Evolutionary conservation across 2,888 invertebrate species (phyloP).

Genomic region (Elmis aenea): DNA sequence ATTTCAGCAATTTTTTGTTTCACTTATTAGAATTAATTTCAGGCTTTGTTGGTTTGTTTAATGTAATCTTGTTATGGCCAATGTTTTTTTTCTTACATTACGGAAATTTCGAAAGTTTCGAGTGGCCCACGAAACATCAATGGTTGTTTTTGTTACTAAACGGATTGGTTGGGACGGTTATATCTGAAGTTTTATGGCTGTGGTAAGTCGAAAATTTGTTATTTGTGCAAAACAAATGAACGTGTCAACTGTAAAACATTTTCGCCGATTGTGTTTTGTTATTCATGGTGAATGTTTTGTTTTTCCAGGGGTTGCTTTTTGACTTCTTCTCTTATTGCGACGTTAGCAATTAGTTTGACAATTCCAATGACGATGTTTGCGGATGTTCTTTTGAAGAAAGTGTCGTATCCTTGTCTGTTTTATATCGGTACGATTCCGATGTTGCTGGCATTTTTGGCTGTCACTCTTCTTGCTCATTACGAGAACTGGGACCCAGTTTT

Average conservation of each 20-base stretch:
- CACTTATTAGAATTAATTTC: constrained; percentile 23
- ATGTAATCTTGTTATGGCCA: constrained; percentile 83
- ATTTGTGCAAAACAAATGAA: constrained; percentile 1
- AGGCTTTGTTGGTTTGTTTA: constrained; percentile 94
- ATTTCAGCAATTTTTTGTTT: constrained; percentile 1
- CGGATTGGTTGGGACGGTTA: constrained; percentile 84
- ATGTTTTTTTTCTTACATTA: constrained; percentile 83
- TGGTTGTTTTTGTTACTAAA: constrained; percentile 77
- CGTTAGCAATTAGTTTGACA: constrained; percentile 77
- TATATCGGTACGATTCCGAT: constrained; percentile 76
- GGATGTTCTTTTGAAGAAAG: constrained; percentile 68
- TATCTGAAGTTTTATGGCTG: constrained; percentile 89
- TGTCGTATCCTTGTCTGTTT: constrained; percentile 64
- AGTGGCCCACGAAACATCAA: constrained; percentile 77
- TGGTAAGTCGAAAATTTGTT: constrained; percentile 56
- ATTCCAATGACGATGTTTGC: constrained; percentile 87
- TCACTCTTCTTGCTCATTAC: constrained; percentile 66
- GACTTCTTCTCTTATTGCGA: constrained; percentile 86
- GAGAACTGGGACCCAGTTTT: constrained; percentile 79
- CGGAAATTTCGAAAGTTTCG: constrained; percentile 75
- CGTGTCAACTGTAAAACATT: neutral
- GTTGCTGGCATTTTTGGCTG: constrained; percentile 67
- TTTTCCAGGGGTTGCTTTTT: constrained; percentile 83
- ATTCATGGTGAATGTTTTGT: neutral
- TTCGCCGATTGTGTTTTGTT: neutral